phyloP scores from a whole-genome alignment of 1,140 invertebrate genomes.

The Bombyx mori region DNA sequence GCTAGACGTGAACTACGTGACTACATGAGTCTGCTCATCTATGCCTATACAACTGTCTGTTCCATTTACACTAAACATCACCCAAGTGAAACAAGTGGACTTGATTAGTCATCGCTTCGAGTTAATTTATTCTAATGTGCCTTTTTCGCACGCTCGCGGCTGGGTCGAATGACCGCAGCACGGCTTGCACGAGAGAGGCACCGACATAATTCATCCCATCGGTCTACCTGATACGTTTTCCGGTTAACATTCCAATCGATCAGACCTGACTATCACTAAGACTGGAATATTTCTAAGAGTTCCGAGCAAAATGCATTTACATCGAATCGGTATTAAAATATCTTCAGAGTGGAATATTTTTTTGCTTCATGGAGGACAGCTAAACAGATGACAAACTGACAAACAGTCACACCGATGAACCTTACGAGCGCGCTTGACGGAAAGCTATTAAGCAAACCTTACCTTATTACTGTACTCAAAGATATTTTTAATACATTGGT shows the following conservation, averaged over 20 bases:
- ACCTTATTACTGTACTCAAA: conserved; percentile 9
- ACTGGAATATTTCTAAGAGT: too few relatives aligned
- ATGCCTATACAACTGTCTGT: too few relatives aligned
- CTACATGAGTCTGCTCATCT: too few relatives aligned
- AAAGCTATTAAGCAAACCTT: conserved; percentile 37
- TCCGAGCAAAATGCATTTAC: too few relatives aligned
- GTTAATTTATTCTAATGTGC: conserved; percentile 31
- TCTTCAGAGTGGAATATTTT: too few relatives aligned
- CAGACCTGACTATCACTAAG: not conserved
- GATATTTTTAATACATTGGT: too few relatives aligned
- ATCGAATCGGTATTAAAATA: too few relatives aligned
- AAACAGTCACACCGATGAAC: conserved; percentile 32
- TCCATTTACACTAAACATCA: too few relatives aligned
- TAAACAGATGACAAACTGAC: conserved; percentile 40
- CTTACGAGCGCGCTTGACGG: conserved; percentile 35
- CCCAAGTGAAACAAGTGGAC: not conserved
- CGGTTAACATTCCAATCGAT: conserved; percentile 34
- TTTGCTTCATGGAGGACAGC: too few relatives aligned
- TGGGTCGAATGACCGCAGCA: conserved; percentile 8
- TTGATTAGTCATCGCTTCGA: conserved; percentile 22
- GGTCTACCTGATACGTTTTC: conserved; percentile 44
- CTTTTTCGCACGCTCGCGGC: conserved; percentile 21
- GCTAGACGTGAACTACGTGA: too few relatives aligned
- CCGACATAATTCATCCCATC: conserved; percentile 18
- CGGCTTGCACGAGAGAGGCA: conserved; percentile 7